Base-by-base conservation (phyloP, 2,113 vertebrate genomes). In the Grantiella picta region DNA sequence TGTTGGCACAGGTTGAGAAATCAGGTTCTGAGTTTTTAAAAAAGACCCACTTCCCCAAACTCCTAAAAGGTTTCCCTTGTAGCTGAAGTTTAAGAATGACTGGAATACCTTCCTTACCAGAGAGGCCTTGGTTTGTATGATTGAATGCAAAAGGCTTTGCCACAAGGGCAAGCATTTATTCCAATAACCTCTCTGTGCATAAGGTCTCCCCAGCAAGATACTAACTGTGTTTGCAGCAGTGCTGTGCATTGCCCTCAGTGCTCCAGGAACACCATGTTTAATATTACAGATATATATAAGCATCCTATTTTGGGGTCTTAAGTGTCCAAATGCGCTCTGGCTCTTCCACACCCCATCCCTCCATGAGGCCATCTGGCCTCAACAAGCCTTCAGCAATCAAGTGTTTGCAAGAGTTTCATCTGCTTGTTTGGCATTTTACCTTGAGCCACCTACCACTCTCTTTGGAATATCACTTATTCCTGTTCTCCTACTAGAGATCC, bases 171-270 rank as follows among this genome's bases (percentile, higher is more conserved):
- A 10, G 8, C 42, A 53, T 44, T 45, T 0, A 0, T 65, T 86
- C 22, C 20, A 56, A 35, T 7, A 15, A 53, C 33, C 20, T 57
- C 11, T 7, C 27, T 65, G 75, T 9, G 14, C 23, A 7, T 11
- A 12, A 82, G 21, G 5, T 25, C 31, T 61, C 31, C 44, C 22
- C 66, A 72, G 14, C 5, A 57, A 15, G 63, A 4, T 3, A 5
- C 27, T 22, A 7, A 29, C 23, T 25, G 21, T 64, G 40, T 36
- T 53, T 64, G 20, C 64, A 90, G 54, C 44, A 59, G 29, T 20
- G n/a, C 25, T 91, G 38, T 1, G 2, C 35, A 3, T 38, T 25
- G 12, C 28, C 49, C 31, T 0, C 0, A 9, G 28, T 47, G 77
- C 60, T 84, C 33, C 78, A 89, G 60, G 11, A 89, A 28, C 19